A percentile compares a stretch with the other conserved stretches of the same genome.
phyloP scores from a whole-genome alignment of 2,113 vertebrate species.

The Phyllostomus hastatus region DNA sequence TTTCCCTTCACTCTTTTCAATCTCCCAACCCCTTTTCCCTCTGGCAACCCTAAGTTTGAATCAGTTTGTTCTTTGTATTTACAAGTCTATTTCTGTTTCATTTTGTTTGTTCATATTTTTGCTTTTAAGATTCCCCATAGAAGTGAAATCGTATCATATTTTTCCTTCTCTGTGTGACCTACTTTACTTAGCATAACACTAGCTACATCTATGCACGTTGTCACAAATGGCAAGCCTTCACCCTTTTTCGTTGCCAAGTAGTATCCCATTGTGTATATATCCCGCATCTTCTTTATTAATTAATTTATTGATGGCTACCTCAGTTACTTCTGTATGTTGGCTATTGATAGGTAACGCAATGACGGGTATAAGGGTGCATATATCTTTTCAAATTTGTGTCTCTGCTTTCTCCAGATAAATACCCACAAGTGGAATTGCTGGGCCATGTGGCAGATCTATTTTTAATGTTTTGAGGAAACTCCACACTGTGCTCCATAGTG shows the following conservation, averaged over 20 bases:
- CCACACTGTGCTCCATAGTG: neutral
- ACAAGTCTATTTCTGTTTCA: neutral
- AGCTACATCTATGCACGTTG: neutral
- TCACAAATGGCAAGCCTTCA: neutral
- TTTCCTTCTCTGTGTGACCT: neutral
- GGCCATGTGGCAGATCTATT: neutral
- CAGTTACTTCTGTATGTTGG: neutral
- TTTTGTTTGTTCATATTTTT: neutral
- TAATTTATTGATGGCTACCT: too few species aligned
- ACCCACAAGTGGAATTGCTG: neutral
- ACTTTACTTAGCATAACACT: neutral
- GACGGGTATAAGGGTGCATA: neutral
- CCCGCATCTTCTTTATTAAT: neutral
- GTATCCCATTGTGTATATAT: neutral
- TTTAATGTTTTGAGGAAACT: neutral
- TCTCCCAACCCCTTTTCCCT: too few species aligned
- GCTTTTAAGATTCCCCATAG: neutral
- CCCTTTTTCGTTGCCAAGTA: too few species aligned
- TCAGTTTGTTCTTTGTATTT: neutral
- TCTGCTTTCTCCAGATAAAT: neutral
- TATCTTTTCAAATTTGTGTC: neutral
- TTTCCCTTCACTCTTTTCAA: too few species aligned
- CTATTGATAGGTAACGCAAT: too few species aligned
- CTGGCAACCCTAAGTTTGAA: neutral
- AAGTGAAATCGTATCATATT: neutral